Base-by-base conservation (phyloP, 2,888 invertebrate species). In the Argynnis bischoffii region DNA sequence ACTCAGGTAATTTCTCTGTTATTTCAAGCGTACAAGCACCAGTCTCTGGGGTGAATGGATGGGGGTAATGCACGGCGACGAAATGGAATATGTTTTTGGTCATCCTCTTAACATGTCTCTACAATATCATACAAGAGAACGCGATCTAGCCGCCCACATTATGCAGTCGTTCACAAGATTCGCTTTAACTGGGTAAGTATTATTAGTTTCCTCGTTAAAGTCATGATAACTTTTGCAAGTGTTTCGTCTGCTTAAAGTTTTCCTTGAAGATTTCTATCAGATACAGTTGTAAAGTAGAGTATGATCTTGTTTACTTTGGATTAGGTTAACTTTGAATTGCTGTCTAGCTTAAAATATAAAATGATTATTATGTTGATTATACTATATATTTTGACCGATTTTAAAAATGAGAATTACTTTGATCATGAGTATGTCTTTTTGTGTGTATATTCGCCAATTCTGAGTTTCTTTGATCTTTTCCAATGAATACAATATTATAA, bases 21-120 rank as follows among this genome's bases (percentile, higher is more conserved):
- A 65, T 60, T 95, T 95, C 57, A 94, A 98, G 97, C 95, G 97
- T 77, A 97, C 97, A 63, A 97, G 97, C 86, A 96, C 96, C 63
- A 98, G 98, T 80, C 94, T 98, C 53, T 99, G 99, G 99, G 99
- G 99, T 35, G 96, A 97, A 83, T 99, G 99, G 99, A 99, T 99
- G 99, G 99, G 99, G 0, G 99, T 99, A 71, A 96, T 99, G 95
- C 99, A 99, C 75, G 99, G 98, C 0, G 99, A 99, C 83, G 99
- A 99, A 91, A 98, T 99, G 83, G 98, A 98, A 86, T 99, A 98
- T 90, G 97, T 99, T 77, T 99, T 99, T 84, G 99, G 99, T 3
- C 97, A 98, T 85, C 99, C 99, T 1, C 92, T 98, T 79, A 97
- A 98, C 92, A 95, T 95, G 93, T 96, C 97, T 15, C 93, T 96